These are phyloP conservation scores for Caligus rogercresseyi DNA, from an alignment of 1,140 invertebrate species.

Conservation along the genomic window DNA sequence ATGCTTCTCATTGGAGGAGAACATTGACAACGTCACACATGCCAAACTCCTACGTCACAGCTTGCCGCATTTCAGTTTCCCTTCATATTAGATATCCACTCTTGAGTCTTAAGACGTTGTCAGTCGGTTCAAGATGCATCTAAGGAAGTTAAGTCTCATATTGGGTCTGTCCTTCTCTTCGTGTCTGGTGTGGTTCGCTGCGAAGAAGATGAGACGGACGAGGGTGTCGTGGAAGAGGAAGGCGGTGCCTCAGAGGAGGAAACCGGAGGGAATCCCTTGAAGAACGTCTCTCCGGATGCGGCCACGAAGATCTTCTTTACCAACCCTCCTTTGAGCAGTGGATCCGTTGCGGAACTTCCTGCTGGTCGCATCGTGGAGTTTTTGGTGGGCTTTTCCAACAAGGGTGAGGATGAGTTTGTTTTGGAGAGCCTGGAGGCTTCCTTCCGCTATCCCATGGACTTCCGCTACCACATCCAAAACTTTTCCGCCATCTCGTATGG, in stretches of 20 bases:
- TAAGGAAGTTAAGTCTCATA: too few species aligned
- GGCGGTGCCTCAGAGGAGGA: constrained; percentile 39
- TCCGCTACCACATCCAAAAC: constrained; percentile 93
- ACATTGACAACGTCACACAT: too few species aligned
- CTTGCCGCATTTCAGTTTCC: too few species aligned
- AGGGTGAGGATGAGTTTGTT: constrained; percentile 70
- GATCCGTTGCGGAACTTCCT: constrained; percentile 54
- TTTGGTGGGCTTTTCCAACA: constrained; percentile 88
- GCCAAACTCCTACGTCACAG: too few species aligned
- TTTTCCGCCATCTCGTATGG: constrained; percentile 82
- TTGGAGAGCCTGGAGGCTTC: constrained; percentile 88
- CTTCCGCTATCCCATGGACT: constrained; percentile 96
- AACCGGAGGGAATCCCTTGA: constrained; percentile 37
- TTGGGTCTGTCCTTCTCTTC: too few species aligned
- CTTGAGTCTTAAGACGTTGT: too few species aligned
- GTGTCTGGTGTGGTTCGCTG: neutral
- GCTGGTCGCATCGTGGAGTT: constrained; percentile 83
- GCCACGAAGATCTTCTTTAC: constrained; percentile 82
- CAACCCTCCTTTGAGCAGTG: constrained; percentile 46
- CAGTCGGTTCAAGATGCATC: too few species aligned
- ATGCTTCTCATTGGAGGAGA: too few species aligned
- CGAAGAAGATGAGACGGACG: constrained; percentile 37
- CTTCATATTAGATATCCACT: too few species aligned
- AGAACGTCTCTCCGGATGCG: constrained; percentile 65
- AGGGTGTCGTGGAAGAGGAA: constrained; percentile 37